Base-by-base conservation (phyloP, 2,797 vertebrate genomes). In the Karalla daura region DNA sequence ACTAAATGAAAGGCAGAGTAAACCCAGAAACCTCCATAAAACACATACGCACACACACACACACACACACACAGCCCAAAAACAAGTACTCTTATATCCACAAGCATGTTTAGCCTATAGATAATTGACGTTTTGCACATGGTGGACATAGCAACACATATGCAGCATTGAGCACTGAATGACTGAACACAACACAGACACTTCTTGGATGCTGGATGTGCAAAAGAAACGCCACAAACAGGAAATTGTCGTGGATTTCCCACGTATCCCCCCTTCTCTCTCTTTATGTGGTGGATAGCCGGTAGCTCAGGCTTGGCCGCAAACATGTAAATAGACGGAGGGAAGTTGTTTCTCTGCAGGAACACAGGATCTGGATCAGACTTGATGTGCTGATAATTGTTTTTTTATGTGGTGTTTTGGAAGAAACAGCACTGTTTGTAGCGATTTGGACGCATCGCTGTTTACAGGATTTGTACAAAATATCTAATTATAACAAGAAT, bases 181-280 rank as follows among this genome's bases (percentile, higher is more conserved):
- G 0, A 60, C 32, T 55, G 10, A 63, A 62, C 28, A 51, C 20
- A 20, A 59, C 50, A 70, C 60, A 66, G 51, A 62, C 40, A 37
- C 69, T 73, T 64, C 79, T 59, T 70, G 71, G 70, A 76, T 70
- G 71, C 56, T 37, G 27, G 50, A 47, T 24, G 52, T 13, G 58
- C 39, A 74, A 49, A 75, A n/a, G 46, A 74, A 81, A 75, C 3
- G 27, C 73, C 70, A 67, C 86, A 85, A 87, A 90, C 83, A 89
- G 88, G 86, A 91, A 88, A 84, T 79, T 56, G 69, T 80, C 43
- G 65, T 74, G 65, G 81, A 85, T 86, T 86, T 84, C 78, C 63
- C 76, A 78, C 66, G 80, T 53, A 87, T 81, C 69, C 40, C 50
- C 20, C n/a, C n/a, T n/a, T n/a, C n/a, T 68, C 40, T 43, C 53